phyloP scores from a whole-genome alignment of 2,888 invertebrate species.

The Gymnocheta viridis region DNA sequence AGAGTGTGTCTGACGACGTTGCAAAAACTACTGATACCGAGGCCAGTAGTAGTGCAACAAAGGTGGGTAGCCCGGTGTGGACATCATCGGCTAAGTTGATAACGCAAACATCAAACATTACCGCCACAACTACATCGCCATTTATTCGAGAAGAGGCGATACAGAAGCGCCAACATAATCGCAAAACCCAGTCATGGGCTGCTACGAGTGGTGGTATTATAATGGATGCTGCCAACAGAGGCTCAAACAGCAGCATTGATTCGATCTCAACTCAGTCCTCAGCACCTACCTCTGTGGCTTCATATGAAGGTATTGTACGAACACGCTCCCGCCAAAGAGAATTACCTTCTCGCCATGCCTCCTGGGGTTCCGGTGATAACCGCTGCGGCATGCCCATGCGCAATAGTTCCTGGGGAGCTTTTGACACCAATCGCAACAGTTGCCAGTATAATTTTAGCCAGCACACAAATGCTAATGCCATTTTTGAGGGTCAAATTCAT shows the following conservation, averaged over 20 bases:
- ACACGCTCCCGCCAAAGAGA: conserved; percentile 84
- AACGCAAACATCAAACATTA: conserved; percentile 79
- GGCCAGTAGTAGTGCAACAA: conserved; percentile 20
- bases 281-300: conserved; percentile 74
- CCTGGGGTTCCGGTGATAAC: conserved; percentile 90
- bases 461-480: conserved; percentile 75
- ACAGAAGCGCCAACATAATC: conserved; percentile 75
- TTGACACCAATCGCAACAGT: conserved; percentile 83
- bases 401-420: conserved; percentile 88
- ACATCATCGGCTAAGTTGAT: conserved; percentile 81
- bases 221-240: conserved; percentile 70
- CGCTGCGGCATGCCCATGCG: conserved; percentile 85
- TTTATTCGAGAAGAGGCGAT: conserved; percentile 54
- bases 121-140: conserved; percentile 27
- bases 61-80: conserved; percentile 78
- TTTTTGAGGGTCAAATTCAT: conserved; percentile 81
- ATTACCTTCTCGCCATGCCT: conserved; percentile 88
- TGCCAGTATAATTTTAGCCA: conserved; percentile 72
- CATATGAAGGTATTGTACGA: conserved; percentile 89
- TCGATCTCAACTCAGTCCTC: conserved; percentile 69
- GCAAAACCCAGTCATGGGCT: conserved; percentile 81
- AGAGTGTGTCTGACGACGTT: conserved; percentile 28
- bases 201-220: conserved; percentile 75
- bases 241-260: conserved; percentile 74
- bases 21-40: conserved; percentile 14